Evolutionary conservation across 2,797 vertebrate species (phyloP), one percentile per base, ranked within the genome.

Genomic region (Kryptolebias ocellatus): DNA sequence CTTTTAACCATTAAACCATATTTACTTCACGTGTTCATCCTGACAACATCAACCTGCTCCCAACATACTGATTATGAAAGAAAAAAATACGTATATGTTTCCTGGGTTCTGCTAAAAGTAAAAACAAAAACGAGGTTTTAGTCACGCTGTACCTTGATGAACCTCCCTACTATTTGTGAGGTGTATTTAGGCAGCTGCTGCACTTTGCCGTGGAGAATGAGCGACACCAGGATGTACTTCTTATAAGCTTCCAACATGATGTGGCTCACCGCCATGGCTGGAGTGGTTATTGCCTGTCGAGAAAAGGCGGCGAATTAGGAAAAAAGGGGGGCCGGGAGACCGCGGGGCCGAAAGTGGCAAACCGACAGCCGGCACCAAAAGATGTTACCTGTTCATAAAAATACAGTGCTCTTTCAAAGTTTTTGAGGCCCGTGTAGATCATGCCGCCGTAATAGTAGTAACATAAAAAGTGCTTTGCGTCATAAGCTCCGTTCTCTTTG

Each of bases 161-260:
- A 99, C 91, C 98, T 94, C 76, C 97, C 97, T 80, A 99, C 98
- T 83, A 99, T 98, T 87, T 99, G 98, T 83, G 98, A 99, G 16
- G 98, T 99, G 84, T 99, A 99, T 90, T 99, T 99, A 67, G 98
- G 98, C 72, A 99, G 93, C 84, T 93, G 97, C 86, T 99, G 98
- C 79, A 99, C 96, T 94, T 99, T 99, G 74, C 97, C 98, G 53
- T 99, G 96, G 62, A 99, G 95, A 91, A 99, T 99, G 90, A 99
- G 96, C 52, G 98, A 99, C 80, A 99, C 98, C 92, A 99, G 90
- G 85, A 99, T 99, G 93, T 99, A 99, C 90, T 99, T 99, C 92
- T 99, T 99, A 90, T 99, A 99, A 0, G 98, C 95, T 92, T 99
- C 98, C 94, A 99, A 92, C 97, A 99, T 99, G 93, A 99, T 99